Evolutionary conservation across 2,797 vertebrate species (phyloP), one percentile per base, ranked within the genome.

Genomic region (Tadarida brasiliensis): DNA sequence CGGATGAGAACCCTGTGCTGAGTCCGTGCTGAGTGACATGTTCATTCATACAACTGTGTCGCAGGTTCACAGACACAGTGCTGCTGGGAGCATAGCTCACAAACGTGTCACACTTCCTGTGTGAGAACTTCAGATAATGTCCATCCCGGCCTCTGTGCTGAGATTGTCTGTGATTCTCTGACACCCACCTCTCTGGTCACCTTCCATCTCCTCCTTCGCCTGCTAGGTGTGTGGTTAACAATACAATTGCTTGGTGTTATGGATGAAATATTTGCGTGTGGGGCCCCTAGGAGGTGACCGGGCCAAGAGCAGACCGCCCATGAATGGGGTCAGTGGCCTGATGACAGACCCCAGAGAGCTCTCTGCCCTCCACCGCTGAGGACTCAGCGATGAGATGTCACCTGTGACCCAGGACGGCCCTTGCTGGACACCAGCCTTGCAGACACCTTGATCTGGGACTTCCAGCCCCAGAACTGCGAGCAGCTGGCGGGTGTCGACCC

Each of bases 401-500:
- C 22, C 61, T 44, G 5, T 11, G 33, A 24, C 1, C 61, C 28
- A 39, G 73, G 59, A 54, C 5, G 33, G 61, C 15, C 7, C 87
- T 11, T 17, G 1, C 26, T 24, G 14, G 57, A 39, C 73, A 15
- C 17, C 59, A 15, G 1, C 28, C 26, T 35, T 35, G 22, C 39
- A 44, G 5, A 44, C 39, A 44, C 39, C 39, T 44, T 44, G 39
- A 44, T 4, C 39, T 7, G 5, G 26, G 33, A n/a, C 47, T 7
- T 56, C 26, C 74, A n/a, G 47, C 11, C 33, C 51, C 28, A 70
- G 49, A 12, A 47, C 1, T 0, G 12, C 0, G 14, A 26, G 9
- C 17, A 44, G 0, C 49, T 28, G 0, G 0, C 0, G 15, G 30
- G 35, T 17, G 9, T 1, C 0, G 0, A 0, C 11, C 2, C 6